Base-by-base conservation (phyloP, 1,140 invertebrate genomes). In the Fragariocoptes setiger region DNA sequence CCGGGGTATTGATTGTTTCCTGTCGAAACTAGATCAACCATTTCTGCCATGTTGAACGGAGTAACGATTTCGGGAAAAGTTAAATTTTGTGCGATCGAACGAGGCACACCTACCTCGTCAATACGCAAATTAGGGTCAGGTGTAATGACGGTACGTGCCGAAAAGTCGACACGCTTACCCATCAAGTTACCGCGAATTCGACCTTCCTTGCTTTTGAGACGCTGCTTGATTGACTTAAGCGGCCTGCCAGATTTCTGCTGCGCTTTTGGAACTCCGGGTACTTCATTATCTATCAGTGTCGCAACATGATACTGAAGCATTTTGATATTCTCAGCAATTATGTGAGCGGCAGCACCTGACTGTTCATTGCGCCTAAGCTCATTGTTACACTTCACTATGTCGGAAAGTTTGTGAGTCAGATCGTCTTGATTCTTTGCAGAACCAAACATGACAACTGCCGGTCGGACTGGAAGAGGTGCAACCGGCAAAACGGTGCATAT, bases 131-230 rank as follows among this genome's bases (percentile, higher is more conserved):
- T 99, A 0, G 92, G 92, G 70, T 99, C 92, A 0, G 92, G 88
- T 5, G 90, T 97, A 53, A 99, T 99, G 46, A 99, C 92, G 53
- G 90, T 99, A 59, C 92, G 71, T 4, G 86, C 92, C 0, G 88
- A 97, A 53, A 99, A 99, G 52, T 99, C 92, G 0, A 99, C 92
- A 64, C 92, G 80, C 57, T 99, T 99, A 43, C 92, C 92, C 90
- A 99, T 99, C 48, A 99, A 66, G 56, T 99, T 99, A 51, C 90
- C 90, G 59, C 92, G 64, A 51, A 99, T 94, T 51, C 92, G 64
- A 0, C 92, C 92, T 71, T 97, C 88, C 59, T 99, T 99, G 21
- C 68, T 66, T 50, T 70, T 70, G 21, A 70, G 50, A 25, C 69
- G 52, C 44, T 66, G 62, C 60, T 97, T 97, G 15, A 99, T 71